Evolutionary conservation across 1,140 invertebrate genomes (phyloP).

Genomic region (Radopholus similis): DNA sequence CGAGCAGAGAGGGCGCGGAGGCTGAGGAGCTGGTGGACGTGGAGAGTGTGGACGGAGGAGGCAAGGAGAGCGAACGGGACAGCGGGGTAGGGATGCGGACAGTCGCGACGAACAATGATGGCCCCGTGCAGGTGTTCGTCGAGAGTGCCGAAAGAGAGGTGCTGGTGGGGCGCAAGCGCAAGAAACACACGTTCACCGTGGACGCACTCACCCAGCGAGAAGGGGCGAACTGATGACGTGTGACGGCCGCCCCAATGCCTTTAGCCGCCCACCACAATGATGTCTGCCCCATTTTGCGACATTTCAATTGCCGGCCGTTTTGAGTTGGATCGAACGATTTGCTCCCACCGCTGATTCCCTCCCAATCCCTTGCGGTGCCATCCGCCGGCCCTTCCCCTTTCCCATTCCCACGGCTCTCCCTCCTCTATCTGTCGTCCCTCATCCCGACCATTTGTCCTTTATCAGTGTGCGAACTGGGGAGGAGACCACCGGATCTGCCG

Average conservation of each 20-base stretch:
- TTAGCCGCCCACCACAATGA: background rate
- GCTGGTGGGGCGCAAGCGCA: background rate
- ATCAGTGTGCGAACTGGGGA: conserved; percentile 6
- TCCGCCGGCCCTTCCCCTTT: background rate
- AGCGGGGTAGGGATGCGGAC: background rate
- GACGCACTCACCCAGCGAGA: too few species aligned
- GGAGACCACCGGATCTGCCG: too few species aligned
- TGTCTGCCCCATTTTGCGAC: background rate
- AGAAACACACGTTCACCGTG: background rate
- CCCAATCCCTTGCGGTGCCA: too few species aligned
- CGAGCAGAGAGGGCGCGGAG: too few species aligned
- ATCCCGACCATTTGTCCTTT: background rate
- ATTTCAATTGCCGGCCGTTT: too few species aligned
- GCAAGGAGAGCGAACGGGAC: background rate
- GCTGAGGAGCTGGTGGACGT: background rate
- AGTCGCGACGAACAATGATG: background rate
- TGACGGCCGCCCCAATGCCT: background rate
- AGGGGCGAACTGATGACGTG: background rate
- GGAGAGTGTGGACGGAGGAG: background rate
- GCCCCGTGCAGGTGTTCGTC: background rate
- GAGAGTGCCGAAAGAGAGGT: background rate
- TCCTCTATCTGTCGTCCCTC: background rate
- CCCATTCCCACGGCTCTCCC: background rate
- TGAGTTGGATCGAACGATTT: background rate
- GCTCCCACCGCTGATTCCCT: background rate